phyloP scores from a whole-genome alignment of 2,113 vertebrate species.

The Aphelocoma coerulescens region DNA sequence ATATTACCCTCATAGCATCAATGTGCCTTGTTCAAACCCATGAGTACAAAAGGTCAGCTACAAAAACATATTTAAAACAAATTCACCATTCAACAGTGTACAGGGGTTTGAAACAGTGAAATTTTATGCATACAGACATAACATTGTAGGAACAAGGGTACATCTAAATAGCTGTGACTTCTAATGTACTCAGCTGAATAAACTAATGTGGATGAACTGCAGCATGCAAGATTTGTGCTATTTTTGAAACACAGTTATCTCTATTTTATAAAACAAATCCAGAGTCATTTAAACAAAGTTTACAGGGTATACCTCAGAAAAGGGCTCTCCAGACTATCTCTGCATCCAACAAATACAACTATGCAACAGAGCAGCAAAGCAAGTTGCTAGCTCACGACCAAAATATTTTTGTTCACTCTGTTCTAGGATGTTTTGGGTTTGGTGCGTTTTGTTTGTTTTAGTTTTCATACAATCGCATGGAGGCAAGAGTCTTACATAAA shows the following conservation, averaged over 20 bases:
- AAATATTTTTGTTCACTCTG: background rate
- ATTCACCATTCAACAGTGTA: background rate
- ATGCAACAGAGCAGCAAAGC: background rate
- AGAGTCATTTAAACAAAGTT: background rate
- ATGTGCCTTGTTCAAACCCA: background rate
- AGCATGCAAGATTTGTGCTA: background rate
- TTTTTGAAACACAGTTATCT: background rate
- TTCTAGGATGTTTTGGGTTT: background rate
- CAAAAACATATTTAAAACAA: background rate
- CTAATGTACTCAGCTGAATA: background rate
- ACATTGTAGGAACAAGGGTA: background rate
- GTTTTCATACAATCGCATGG: background rate
- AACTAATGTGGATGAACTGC: background rate
- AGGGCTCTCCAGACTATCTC: background rate
- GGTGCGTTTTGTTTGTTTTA: background rate
- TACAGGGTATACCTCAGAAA: background rate
- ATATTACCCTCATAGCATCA: background rate
- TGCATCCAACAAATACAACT: background rate
- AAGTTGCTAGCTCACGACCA: background rate
- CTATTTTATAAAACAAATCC: background rate
- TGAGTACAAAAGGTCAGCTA: background rate
- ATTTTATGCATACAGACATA: conserved; percentile 6
- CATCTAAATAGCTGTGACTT: background rate
- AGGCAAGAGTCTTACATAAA: background rate
- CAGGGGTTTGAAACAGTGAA: background rate